Base-by-base conservation (phyloP, 1,140 invertebrate species). In the Trachymyrmex cornetzi region DNA sequence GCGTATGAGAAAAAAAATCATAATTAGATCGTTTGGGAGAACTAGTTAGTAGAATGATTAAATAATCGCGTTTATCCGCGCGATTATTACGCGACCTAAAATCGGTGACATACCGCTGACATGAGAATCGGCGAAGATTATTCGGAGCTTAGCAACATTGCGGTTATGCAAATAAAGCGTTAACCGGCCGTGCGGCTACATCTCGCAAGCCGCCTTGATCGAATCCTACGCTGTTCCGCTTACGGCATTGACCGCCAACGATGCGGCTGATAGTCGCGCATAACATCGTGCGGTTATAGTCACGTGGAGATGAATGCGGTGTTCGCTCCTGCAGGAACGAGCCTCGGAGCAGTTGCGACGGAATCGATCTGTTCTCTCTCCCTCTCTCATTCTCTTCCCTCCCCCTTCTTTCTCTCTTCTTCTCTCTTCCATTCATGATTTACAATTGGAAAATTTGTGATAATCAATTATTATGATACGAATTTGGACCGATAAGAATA, bases 251-350 rank as follows among this genome's bases (percentile, higher is more conserved):
- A 75, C 79, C 66, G 81, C 34, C 48, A 85, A 66, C 86, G 81
- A 75, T 85, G 86, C 69, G 77, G 59, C 82, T 82, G 85, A 87
- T 85, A 85, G 44, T 53, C 53, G 80, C 27, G 61, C 74, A 74
- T 90, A 81, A 88, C 75, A 82, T 74, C 44, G 69, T 66, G 57
- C 72, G 84, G 72, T 91, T 91, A 85, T 91, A 77, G 74, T 88
- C 90, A 87, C 89, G 72, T 85, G 87, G 79, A 89, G 87, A 84
- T 75, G 84, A 90, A 84, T 79, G 90, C 77, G 55, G 12, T 48
- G 5, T 77, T 72, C 44, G 30, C 61, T 72, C 63, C 24, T 27
- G 24, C 55, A 80, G 30, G 50, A 61, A 59, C 59, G 11, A 38
- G 22, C 34, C n/a, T 6, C 64, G n/a, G 11, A 22, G 87, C 77